Evolutionary conservation across 2,113 vertebrate genomes (phyloP).

Genomic region (Myiozetetes cayanensis): DNA sequence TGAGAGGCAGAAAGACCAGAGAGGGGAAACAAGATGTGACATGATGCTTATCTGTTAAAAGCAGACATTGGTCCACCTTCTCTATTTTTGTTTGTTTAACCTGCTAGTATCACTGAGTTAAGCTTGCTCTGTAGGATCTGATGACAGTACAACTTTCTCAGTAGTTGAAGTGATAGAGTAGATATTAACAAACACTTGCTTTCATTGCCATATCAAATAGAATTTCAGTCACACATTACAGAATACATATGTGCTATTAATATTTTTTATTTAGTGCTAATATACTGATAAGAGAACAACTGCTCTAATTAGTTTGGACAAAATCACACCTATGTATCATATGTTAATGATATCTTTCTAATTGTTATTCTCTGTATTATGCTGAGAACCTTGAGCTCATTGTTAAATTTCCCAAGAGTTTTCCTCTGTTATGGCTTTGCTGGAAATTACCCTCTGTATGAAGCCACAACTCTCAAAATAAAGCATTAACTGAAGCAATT

Average conservation of each 20-base stretch:
- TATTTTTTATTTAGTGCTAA: neutral
- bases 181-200: neutral
- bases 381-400: neutral
- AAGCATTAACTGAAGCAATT: conserved; percentile 68
- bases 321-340: conserved; percentile 42
- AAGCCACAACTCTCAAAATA: conserved; percentile 51
- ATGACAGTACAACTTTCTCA: neutral
- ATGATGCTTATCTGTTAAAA: neutral
- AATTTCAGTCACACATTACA: neutral
- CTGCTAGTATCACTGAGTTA: neutral
- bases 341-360: conserved; percentile 25
- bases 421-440: conserved; percentile 51
- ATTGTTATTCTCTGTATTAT: conserved; percentile 40
- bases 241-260: neutral
- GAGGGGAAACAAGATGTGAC: neutral
- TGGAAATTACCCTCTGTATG: conserved; percentile 27
- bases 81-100: neutral
- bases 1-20: neutral
- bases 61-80: neutral
- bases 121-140: neutral
- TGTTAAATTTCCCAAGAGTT: conserved; percentile 47
- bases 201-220: neutral
- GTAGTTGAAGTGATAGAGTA: neutral
- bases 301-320: conserved; percentile 29
- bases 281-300: neutral